phyloP scores from a whole-genome alignment of 2,888 invertebrate genomes.

The Lithophane semibrunnea region DNA sequence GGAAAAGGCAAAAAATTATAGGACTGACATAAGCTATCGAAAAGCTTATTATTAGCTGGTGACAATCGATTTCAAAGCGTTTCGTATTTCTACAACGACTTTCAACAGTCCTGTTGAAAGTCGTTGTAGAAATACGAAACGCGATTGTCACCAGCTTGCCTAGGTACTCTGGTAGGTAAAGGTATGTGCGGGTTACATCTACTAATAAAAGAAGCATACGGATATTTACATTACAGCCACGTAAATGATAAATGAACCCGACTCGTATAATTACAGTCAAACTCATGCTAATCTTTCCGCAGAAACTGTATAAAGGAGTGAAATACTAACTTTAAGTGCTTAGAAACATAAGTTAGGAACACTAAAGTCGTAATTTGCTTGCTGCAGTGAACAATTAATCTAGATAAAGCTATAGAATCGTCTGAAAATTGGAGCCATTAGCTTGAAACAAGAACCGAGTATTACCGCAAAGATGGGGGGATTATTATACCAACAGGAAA shows the following conservation, averaged over 20 bases:
- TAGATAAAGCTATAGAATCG: constrained; percentile 14
- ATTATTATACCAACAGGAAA: constrained; percentile 16
- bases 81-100: too few species aligned
- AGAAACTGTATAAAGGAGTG: neutral
- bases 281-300: neutral
- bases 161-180: too few species aligned
- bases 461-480: neutral
- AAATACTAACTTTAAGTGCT: constrained; percentile 16
- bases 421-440: constrained; percentile 36
- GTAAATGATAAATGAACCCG: constrained; percentile 1
- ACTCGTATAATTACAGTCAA: constrained; percentile 1
- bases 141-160: too few species aligned
- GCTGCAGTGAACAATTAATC: constrained; percentile 34
- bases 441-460: constrained; percentile 27
- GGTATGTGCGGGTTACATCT: too few species aligned
- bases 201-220: too few species aligned
- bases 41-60: too few species aligned
- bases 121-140: too few species aligned
- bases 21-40: too few species aligned
- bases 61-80: too few species aligned
- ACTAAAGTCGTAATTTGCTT: constrained; percentile 47
- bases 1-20: too few species aligned
- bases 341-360: constrained; percentile 20
- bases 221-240: too few species aligned
- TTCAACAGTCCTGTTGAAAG: too few species aligned